Conservation (phyloP, 2,888 invertebrate species). For the Trissolcus japonicus region DNA sequence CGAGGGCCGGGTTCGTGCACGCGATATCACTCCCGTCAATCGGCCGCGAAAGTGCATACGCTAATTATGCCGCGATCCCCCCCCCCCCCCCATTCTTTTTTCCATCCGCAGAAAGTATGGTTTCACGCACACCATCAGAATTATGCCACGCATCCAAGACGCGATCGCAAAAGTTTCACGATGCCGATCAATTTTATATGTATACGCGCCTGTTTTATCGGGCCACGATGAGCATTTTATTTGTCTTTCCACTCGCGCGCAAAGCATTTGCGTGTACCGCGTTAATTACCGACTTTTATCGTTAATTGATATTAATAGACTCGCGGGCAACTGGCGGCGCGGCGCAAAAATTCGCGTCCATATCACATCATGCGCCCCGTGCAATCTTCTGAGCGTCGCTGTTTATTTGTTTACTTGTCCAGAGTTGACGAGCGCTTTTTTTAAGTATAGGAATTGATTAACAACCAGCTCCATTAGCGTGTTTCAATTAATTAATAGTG, state of each 20-base stretch:
- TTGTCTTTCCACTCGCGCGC: constrained; percentile 33
- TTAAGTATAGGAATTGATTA: no score
- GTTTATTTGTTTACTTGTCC: constrained; percentile 10
- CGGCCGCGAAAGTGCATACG: constrained; percentile 59
- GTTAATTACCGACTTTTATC: constrained; percentile 55
- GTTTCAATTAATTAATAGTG: no score
- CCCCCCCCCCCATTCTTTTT: not conserved
- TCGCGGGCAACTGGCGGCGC: constrained; percentile 17
- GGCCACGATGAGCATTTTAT: constrained; percentile 19
- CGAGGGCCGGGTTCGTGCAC: constrained; percentile 32
- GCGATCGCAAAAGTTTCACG: constrained; percentile 20
- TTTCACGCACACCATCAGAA: constrained; percentile 23
- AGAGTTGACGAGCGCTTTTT: no score
- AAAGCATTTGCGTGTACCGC: constrained; percentile 47
- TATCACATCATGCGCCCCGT: constrained; percentile 44
- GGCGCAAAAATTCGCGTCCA: constrained; percentile 25
- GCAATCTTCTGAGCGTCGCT: constrained; percentile 16
- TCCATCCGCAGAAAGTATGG: constrained; percentile 21
- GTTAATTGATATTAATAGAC: constrained; percentile 57
- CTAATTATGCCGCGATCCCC: constrained; percentile 62
- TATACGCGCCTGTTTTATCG: constrained; percentile 37
- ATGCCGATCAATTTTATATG: constrained; percentile 46
- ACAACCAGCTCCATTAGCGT: no score
- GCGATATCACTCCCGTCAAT: constrained; percentile 64
- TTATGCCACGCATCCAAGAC: constrained; percentile 32